Conservation (phyloP, 2,113 vertebrate species). For the Pituophis catenifer region DNA sequence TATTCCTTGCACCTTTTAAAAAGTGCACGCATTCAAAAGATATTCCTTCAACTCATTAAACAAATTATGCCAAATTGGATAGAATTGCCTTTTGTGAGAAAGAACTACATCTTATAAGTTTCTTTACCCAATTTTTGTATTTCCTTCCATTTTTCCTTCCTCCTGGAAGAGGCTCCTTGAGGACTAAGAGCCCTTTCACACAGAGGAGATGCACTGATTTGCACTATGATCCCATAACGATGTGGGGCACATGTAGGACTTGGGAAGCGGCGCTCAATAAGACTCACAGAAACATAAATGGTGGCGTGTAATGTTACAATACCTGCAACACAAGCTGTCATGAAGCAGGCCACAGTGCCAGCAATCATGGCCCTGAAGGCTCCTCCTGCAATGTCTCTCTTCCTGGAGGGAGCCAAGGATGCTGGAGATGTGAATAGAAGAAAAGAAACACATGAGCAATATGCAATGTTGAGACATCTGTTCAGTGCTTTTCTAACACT, state of each 20-base stretch:
- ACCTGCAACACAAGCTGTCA: constrained; percentile 89
- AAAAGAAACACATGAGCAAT: background rate
- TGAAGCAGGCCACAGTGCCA: constrained; percentile 78
- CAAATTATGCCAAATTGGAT: no score
- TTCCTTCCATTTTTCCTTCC: background rate
- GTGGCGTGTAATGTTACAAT: background rate
- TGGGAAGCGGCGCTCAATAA: background rate
- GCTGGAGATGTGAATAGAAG: constrained; percentile 59
- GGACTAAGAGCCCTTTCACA: background rate
- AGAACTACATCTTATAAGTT: background rate
- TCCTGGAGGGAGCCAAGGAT: constrained; percentile 77
- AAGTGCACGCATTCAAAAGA: background rate
- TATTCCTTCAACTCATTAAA: background rate
- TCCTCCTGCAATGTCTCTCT: constrained; percentile 72
- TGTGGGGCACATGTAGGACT: background rate
- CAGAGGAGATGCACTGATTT: background rate
- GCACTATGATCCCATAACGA: background rate
- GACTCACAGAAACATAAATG: fast-evolving
- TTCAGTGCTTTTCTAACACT: background rate
- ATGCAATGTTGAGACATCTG: background rate
- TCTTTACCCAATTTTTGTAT: background rate
- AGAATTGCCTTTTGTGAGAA: no score
- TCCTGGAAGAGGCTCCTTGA: background rate
- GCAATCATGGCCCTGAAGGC: constrained; percentile 80
- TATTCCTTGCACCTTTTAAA: no score